Evolutionary conservation across 1,140 invertebrate species (phyloP), one percentile per base, ranked within the genome.

Genomic region (Bombyx mandarina): DNA sequence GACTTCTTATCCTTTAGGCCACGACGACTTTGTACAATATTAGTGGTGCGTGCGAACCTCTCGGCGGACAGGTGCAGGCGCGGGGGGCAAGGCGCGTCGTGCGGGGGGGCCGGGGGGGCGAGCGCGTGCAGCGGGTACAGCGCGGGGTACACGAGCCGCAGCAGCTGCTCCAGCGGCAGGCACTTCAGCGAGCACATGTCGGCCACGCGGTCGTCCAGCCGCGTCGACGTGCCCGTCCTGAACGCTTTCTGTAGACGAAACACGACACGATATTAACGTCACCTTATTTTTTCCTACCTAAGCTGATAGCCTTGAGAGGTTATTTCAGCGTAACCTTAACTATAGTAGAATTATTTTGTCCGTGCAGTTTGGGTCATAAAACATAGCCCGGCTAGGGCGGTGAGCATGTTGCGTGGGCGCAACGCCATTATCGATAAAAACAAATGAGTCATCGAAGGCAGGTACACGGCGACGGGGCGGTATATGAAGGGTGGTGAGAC

Each of bases 151-250:
- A 99, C 91, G 54, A 90, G 90, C 67, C 96, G 94, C 68, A 99
- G 91, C 4, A 99, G 89, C 69, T 93, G 91, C 55, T 88, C 79
- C 12, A 98, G 83, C 18, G 98, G 97, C 67, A 97, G 79, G 43
- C 92, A 93, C 89, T 99, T 99, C 90, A 98, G 94, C 79, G 95
- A 92, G 77, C 96, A 95, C 96, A 99, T 97, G 50, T 95, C 93
- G 74, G 92, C 96, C 3, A 98, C 93, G 46, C 98, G 91, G 80
- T 99, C 97, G 89, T 99, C 98, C 44, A 99, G 81, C 44, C 95
- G 91, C 0, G 97, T 97, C 70, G 93, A 95, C 9, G 93, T 91
- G 47, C 96, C 95, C 56, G 94, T 92, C 65, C 97, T 91, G 85
- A 99, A 98, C 10, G 96, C 95, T 69, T 91, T 88, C 95, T 97